phyloP scores from a whole-genome alignment of 2,888 invertebrate species.

The Megamerina dolium region DNA sequence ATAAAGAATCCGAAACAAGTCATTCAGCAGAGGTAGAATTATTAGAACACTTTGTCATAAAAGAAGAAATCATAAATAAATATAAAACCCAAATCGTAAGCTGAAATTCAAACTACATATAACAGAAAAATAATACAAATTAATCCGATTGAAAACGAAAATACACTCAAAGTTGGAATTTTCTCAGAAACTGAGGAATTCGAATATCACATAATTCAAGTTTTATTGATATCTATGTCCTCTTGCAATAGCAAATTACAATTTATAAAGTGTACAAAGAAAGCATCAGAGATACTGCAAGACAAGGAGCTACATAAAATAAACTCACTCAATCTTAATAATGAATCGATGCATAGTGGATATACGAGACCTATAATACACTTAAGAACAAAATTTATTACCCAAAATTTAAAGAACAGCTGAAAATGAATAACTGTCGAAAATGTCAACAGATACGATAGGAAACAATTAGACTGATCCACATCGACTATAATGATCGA shows the following conservation, averaged over 20 bases:
- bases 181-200: conserved; percentile 16
- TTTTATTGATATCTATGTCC: conserved; percentile 15
- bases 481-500: conserved; percentile 5
- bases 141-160: conserved; percentile 11
- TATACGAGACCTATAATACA: too few species aligned
- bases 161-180: conserved; percentile 14
- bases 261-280: conserved; percentile 10
- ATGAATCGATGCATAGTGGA: background rate
- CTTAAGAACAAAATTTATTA: too few species aligned
- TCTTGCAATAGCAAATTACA: conserved; percentile 8
- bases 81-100: too few species aligned
- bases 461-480: too few species aligned
- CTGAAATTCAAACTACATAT: too few species aligned
- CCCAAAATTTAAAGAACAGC: too few species aligned
- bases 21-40: too few species aligned
- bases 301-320: conserved; percentile 16
- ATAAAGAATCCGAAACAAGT: too few species aligned
- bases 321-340: conserved; percentile 5
- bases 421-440: too few species aligned
- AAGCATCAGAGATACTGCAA: conserved; percentile 9
- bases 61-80: too few species aligned
- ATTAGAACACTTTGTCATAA: too few species aligned
- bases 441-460: too few species aligned
- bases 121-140: conserved; percentile 15
- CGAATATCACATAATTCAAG: conserved; percentile 17